A percentile compares a stretch with the other conserved stretches of the same genome.
Evolutionary conservation across 2,797 vertebrate genomes (phyloP).

Genomic region (Microcaecilia unicolor): DNA sequence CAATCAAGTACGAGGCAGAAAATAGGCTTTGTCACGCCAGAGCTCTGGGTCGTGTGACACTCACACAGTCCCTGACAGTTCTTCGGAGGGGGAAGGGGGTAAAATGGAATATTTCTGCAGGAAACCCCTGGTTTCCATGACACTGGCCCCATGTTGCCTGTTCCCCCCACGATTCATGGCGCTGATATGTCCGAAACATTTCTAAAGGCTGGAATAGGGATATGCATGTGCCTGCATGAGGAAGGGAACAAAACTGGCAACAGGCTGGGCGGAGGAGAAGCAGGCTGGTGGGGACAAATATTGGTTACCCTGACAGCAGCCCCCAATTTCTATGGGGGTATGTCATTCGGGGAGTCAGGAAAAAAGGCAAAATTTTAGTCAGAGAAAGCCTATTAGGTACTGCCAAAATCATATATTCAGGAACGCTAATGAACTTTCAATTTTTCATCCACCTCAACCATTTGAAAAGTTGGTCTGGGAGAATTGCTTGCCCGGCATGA

Average conservation of each 20-base stretch:
- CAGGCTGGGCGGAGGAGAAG: constrained; percentile 24
- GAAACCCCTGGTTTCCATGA: constrained; percentile 91
- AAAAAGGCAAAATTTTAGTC: too few relatives aligned
- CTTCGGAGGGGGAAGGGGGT: constrained; percentile 82
- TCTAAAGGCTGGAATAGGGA: constrained; percentile 50
- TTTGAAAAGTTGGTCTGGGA: constrained; percentile 25
- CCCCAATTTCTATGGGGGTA: constrained; percentile 46
- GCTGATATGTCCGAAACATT: constrained; percentile 63
- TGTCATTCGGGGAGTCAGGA: constrained; percentile 59
- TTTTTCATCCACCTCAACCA: constrained; percentile 49
- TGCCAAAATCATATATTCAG: constrained; percentile 58
- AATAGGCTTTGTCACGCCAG: constrained; percentile 97
- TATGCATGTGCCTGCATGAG: constrained; percentile 27
- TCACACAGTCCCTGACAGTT: constrained; percentile 89
- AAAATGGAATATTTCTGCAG: constrained; percentile 81
- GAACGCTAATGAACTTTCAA: constrained; percentile 57
- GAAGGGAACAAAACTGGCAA: constrained; percentile 64
- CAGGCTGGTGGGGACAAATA: constrained; percentile 31
- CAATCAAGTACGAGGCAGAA: constrained; percentile 98
- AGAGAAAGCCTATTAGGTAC: too few relatives aligned
- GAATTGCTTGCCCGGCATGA: constrained; percentile 6
- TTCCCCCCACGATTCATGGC: constrained; percentile 67
- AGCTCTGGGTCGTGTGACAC: constrained; percentile 87
- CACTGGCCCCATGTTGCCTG: constrained; percentile 76
- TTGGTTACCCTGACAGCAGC: constrained; percentile 69